A percentile compares a stretch with the other conserved stretches of the same genome.
These are phyloP conservation scores for Molanna angustata DNA, from an alignment of 2,888 invertebrate genomes.

Conservation along the genomic window DNA sequence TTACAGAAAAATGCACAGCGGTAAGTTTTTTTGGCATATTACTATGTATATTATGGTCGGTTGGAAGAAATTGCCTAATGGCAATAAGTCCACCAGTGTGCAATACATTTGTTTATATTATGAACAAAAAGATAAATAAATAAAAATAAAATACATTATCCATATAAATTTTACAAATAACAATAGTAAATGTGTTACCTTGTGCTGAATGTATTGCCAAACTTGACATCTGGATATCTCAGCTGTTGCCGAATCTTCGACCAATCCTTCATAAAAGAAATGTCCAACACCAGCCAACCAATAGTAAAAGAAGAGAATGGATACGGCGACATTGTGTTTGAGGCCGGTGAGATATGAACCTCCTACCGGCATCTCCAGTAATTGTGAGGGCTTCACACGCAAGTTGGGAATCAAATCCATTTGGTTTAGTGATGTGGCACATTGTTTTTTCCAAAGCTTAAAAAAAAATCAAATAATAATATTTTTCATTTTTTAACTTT, in stretches of 20 bases:
- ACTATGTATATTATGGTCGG: too few relatives aligned
- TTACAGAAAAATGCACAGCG: too few relatives aligned
- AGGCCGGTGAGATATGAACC: constrained; percentile 62
- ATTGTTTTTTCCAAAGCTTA: constrained; percentile 53
- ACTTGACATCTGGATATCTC: constrained; percentile 71
- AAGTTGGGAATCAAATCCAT: constrained; percentile 44
- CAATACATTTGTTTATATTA: too few relatives aligned
- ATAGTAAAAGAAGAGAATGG: constrained; percentile 64
- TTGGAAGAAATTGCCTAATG: too few relatives aligned
- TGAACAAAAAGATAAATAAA: too few relatives aligned
- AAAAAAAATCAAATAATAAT: constrained; percentile 18
- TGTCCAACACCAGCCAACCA: constrained; percentile 68
- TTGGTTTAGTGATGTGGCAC: constrained; percentile 51
- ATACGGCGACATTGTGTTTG: constrained; percentile 62
- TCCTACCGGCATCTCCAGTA: constrained; percentile 59
- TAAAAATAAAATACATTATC: too few relatives aligned
- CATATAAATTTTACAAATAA: too few relatives aligned
- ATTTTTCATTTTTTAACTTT: neutral
- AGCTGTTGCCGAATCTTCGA: constrained; percentile 74
- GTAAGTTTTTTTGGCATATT: too few relatives aligned
- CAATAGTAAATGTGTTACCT: constrained; percentile 43
- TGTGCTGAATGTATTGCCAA: constrained; percentile 71
- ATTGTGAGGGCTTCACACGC: constrained; percentile 47
- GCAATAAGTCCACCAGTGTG: too few relatives aligned
- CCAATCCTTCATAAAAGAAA: constrained; percentile 60